Base-by-base conservation (phyloP, 2,888 invertebrate genomes). In the Octodonta nipae region DNA sequence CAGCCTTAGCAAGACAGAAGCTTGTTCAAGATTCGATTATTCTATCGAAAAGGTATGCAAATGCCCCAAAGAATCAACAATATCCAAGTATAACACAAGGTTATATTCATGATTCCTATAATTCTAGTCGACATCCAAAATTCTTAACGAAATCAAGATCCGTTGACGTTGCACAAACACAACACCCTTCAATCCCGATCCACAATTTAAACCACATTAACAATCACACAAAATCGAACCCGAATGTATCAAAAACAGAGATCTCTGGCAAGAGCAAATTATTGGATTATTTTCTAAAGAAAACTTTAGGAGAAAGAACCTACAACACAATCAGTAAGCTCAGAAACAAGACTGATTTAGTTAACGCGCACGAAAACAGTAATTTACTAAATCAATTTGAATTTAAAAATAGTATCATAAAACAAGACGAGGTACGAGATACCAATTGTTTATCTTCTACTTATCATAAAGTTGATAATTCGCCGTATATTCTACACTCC, bases 91-190 rank as follows among this genome's bases (percentile, higher is more conserved):
- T n/a, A n/a, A n/a, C n/a, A n/a, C n/a, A 50, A 7, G 51, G 51
- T n/a, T 59, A 59, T 38, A 50, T 59, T 33, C 56, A 58, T 35
- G 58, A 60, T 30, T 57, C 60, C 24, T 59, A 58, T 45, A 56
- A 55, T 37, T 59, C 59, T 5, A 46, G 47, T 12, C 38, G 40
- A 8, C 24, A 27, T 5, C 50, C 51, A 29, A 53, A 49, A 38
- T 34, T 42, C 12, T 40, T 45, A 20, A 20, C 32, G 5, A 49
- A 44, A 38, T 39, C 45, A 4, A 49, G 44, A 31, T 47, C 49
- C 6, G 42, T 47, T 15, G 55, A 43, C 20, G 14, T 13, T 25
- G 13, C 12, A 12, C 11, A 2, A 4, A 10, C n/a, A n/a, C n/a
- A n/a, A n/a, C n/a, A n/a, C n/a, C n/a, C n/a, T n/a, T n/a, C n/a